Conservation (phyloP, 2,113 vertebrate genomes). For the Hippocampus comes region DNA sequence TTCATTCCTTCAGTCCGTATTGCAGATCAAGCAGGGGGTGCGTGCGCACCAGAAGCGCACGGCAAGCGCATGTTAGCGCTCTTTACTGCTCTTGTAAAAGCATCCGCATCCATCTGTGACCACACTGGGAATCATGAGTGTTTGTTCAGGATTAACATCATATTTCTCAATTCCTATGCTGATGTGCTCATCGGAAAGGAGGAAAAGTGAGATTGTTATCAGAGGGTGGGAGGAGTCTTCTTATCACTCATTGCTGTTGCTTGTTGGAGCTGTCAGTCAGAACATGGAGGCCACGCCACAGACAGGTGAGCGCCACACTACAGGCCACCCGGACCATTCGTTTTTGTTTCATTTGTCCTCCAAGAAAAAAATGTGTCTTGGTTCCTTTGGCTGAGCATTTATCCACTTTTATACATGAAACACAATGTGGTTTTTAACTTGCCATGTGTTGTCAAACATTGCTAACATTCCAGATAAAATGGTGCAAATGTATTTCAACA, state of each 20-base stretch:
- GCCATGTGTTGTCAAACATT: background rate
- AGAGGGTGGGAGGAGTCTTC: constrained; percentile 20
- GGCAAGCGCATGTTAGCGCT: no score
- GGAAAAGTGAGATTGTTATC: constrained; percentile 1
- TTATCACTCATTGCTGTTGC: constrained; percentile 21
- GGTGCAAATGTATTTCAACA: background rate
- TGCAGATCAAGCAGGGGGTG: background rate
- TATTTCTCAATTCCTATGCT: background rate
- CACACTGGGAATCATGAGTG: background rate
- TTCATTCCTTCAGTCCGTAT: background rate
- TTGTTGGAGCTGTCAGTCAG: background rate
- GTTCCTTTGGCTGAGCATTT: background rate
- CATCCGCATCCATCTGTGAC: background rate
- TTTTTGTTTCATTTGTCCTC: background rate
- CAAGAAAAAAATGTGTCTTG: background rate
- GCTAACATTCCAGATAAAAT: background rate
- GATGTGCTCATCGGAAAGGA: background rate
- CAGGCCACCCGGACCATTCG: background rate
- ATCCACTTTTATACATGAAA: background rate
- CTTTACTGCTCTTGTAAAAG: background rate
- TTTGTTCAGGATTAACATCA: background rate
- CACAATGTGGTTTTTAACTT: background rate
- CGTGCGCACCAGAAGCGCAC: background rate
- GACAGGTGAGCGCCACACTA: constrained; percentile 33
- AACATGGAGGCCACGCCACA: constrained; percentile 32